A percentile compares a stretch with the other conserved stretches of the same genome.
These are phyloP conservation scores for Cynocephalus volans DNA, from an alignment of 2,113 vertebrate species.

Conservation along the genomic window DNA sequence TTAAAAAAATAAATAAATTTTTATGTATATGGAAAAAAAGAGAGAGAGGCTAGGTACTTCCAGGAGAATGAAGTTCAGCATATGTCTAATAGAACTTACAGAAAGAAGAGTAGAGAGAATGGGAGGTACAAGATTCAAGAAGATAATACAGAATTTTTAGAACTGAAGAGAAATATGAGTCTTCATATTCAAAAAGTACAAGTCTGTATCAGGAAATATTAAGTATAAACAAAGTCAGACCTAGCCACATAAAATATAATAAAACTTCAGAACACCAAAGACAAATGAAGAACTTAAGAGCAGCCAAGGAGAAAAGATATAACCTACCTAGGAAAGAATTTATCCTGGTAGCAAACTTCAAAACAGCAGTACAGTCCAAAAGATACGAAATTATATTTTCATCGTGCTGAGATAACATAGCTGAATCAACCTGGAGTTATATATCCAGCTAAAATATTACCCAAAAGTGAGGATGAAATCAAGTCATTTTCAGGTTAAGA, in stretches of 20 bases:
- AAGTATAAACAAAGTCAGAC: not conserved
- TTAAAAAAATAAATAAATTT: too few relatives aligned
- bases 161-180: not conserved
- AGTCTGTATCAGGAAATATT: not conserved
- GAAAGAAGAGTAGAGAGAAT: not conserved
- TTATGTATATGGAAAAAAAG: not conserved
- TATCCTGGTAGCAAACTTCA: not conserved
- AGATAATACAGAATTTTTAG: not conserved
- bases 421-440: not conserved
- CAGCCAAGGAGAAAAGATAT: not conserved
- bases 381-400: not conserved
- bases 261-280: not conserved
- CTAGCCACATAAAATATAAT: not conserved
- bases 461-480: not conserved
- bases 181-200: not conserved
- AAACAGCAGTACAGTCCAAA: not conserved
- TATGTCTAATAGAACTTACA: not conserved
- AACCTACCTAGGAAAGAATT: not conserved
- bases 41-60: not conserved
- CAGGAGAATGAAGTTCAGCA: not conserved
- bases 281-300: not conserved
- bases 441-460: not conserved
- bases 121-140: not conserved
- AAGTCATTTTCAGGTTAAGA: not conserved
- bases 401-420: not conserved